phyloP scores from a whole-genome alignment of 2,113 vertebrate species.

The Blennius ocellaris region DNA sequence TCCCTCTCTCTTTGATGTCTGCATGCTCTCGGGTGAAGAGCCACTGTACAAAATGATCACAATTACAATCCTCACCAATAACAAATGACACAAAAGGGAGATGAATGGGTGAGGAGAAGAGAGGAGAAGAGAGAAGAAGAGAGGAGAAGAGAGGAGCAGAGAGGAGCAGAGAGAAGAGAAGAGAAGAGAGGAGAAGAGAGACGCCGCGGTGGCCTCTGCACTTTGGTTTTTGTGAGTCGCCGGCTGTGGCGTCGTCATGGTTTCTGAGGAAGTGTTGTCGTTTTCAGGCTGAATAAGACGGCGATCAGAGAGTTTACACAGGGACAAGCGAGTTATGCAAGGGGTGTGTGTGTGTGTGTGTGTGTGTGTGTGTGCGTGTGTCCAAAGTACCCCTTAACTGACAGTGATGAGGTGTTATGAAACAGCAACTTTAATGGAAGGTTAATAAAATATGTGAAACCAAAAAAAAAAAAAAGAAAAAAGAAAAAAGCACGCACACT shows the following conservation, averaged over 20 bases:
- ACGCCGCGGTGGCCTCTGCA: conserved; percentile 13
- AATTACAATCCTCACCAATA: conserved; percentile 59
- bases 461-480: conserved; percentile 31
- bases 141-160: conserved; percentile 18
- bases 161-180: not conserved
- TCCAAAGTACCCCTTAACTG: conserved; percentile 7
- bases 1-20: conserved; percentile 52
- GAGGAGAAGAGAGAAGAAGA: not conserved
- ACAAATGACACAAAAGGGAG: conserved; percentile 58
- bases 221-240: too few relatives aligned
- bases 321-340: not conserved
- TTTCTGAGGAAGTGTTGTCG: conserved; percentile 53
- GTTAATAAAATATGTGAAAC: conserved; percentile 26
- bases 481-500: too few relatives aligned
- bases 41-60: conserved; percentile 51
- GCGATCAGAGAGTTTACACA: conserved; percentile 18
- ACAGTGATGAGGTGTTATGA: conserved; percentile 34
- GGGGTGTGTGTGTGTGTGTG: conserved; percentile 15
- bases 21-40: conserved; percentile 54
- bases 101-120: too few relatives aligned
- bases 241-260: conserved; percentile 56
- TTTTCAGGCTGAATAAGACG: conserved; percentile 35
- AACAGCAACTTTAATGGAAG: conserved; percentile 25
- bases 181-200: not conserved
- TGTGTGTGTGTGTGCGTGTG: conserved; percentile 27